phyloP scores from a whole-genome alignment of 2,113 vertebrate species.

The Varanus komodoensis region DNA sequence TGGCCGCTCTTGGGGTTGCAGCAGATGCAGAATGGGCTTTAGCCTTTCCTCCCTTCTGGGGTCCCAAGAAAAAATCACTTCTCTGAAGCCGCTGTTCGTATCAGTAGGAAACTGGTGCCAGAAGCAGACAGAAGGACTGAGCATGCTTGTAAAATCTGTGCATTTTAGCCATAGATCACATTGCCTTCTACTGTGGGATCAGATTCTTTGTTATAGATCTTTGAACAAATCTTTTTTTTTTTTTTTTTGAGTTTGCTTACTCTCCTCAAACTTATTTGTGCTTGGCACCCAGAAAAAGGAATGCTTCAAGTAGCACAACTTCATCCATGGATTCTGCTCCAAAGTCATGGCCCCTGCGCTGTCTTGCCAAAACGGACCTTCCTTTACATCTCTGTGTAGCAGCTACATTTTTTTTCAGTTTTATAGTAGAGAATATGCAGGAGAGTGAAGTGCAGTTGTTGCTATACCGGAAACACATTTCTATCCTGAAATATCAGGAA shows the following conservation, averaged over 20 bases:
- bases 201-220: not conserved
- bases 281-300: not conserved
- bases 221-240: not conserved
- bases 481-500: too few species aligned
- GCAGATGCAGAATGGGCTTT: not conserved
- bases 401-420: too few species aligned
- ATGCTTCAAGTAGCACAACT: too few species aligned
- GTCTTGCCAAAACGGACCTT: too few species aligned
- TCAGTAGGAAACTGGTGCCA: not conserved
- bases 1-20: not conserved
- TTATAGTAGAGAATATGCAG: too few species aligned
- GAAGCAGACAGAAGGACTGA: not conserved
- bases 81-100: not conserved
- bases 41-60: not conserved
- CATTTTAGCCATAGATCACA: not conserved
- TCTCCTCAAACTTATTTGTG: not conserved
- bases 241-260: not conserved
- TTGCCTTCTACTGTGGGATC: not conserved
- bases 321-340: too few species aligned
- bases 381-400: too few species aligned
- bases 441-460: too few species aligned
- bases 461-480: too few species aligned
- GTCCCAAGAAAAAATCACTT: not conserved
- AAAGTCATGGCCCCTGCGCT: too few species aligned
- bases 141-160: not conserved